These are phyloP conservation scores for Erythrolamprus reginae DNA, from an alignment of 2,113 vertebrate species.

Conservation along the genomic window DNA sequence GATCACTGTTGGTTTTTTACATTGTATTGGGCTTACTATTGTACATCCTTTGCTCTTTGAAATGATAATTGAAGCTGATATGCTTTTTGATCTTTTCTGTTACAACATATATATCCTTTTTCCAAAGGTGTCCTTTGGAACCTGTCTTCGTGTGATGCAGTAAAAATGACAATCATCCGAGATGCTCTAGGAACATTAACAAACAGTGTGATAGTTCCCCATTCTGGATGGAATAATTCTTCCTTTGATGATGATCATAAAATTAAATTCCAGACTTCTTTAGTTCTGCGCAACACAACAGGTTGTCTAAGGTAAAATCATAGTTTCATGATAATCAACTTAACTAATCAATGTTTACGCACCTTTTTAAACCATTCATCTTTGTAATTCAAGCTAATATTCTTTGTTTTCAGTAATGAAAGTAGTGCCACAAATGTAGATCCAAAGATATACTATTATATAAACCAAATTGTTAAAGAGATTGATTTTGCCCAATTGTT, in stretches of 20 bases:
- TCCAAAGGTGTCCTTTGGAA: slow-evolving; percentile 93
- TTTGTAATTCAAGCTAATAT: not conserved
- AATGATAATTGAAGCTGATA: not conserved
- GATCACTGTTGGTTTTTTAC: not conserved
- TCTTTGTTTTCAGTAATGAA: slow-evolving; percentile 13
- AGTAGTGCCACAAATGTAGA: not conserved
- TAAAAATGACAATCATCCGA: slow-evolving; percentile 97
- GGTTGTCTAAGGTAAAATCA: slow-evolving; percentile 87
- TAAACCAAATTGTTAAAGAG: not conserved
- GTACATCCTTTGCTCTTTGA: not conserved
- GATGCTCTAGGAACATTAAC: slow-evolving; percentile 91
- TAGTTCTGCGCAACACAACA: slow-evolving; percentile 91
- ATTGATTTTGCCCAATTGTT: not conserved
- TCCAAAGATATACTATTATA: not conserved
- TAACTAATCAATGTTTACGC: not conserved
- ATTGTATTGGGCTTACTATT: not conserved
- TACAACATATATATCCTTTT: not conserved
- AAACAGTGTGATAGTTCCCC: slow-evolving; percentile 95
- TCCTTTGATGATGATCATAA: slow-evolving; percentile 95
- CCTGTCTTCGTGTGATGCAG: slow-evolving; percentile 91
- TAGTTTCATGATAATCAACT: slow-evolving; percentile 2
- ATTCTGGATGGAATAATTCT: slow-evolving; percentile 94
- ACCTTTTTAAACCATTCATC: not conserved
- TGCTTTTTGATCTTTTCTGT: not conserved
- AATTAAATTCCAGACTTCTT: slow-evolving; percentile 94